Conservation (phyloP, 2,113 vertebrate species). For the Dryoscopus gambensis region DNA sequence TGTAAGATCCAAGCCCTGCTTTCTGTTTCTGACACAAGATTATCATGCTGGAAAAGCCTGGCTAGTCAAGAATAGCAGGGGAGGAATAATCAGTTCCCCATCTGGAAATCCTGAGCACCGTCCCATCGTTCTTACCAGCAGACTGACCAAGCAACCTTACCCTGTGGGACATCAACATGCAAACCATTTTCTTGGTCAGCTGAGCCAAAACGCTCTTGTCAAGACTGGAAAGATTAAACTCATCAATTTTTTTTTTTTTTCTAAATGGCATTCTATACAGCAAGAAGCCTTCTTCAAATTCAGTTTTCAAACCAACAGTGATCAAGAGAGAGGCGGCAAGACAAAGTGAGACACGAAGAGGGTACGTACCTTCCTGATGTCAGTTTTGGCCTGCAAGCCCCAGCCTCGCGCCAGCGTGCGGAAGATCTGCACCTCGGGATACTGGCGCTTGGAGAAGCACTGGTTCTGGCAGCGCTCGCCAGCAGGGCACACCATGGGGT, state of each 20-base stretch:
- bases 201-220: not conserved
- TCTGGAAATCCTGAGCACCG: not conserved
- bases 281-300: not conserved
- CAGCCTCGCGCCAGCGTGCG: slow-evolving; percentile 91
- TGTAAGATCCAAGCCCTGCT: not conserved
- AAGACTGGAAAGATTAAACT: not conserved
- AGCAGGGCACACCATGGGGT: slow-evolving; percentile 90
- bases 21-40: not conserved
- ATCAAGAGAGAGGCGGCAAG: not conserved
- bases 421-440: slow-evolving; percentile 94
- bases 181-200: not conserved
- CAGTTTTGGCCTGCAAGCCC: slow-evolving; percentile 89
- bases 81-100: not conserved
- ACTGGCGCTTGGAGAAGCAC: slow-evolving; percentile 93
- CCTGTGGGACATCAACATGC: not conserved
- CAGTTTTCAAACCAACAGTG: not conserved
- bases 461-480: slow-evolving; percentile 92
- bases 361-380: slow-evolving; percentile 89
- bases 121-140: not conserved
- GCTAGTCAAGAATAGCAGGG: not conserved
- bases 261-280: not conserved
- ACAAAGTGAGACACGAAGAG: not conserved
- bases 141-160: not conserved
- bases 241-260: not conserved
- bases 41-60: not conserved